Base-by-base conservation (phyloP, 2,888 invertebrate genomes). In the Lepidocyrtoides sp. region DNA sequence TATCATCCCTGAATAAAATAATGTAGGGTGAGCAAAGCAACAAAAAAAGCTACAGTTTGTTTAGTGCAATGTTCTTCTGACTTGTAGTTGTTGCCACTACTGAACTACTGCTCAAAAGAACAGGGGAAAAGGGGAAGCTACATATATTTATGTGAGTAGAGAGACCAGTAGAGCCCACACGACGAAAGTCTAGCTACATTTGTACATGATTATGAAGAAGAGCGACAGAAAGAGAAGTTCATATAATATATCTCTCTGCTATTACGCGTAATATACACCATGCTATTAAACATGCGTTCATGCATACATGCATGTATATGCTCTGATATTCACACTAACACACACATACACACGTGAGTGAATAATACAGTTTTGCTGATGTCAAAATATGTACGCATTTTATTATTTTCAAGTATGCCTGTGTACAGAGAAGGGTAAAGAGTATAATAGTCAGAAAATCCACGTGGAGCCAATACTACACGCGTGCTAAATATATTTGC, bases 91-190 rank as follows among this genome's bases (percentile, higher is more conserved):
- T 51, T 69, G 17, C 79, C 17, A 79, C 79, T 79, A 79, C 79
- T 79, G 79, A 79, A 79, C 79, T 79, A 79, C 79, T 79, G 20
- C 44, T 44, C 2, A 75, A 66, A 36, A n/a, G 32, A 66, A 75
- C 26, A n/a, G 66, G 63, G 66, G 66, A 83, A 60, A 82, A 23
- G 82, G 82, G 82, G 26, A 75, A 51, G 51, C 3, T 60, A 77
- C n/a, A n/a, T n/a, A n/a, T n/a, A n/a, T n/a, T n/a, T n/a, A n/a
- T n/a, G 32, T 57, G 66, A 20, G n/a, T 17, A 63, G 66, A 26
- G 29, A 63, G 3, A 60, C 36, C 12, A 41, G 81, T 3, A 23
- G 36, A 8, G 51, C 48, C 26, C 75, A 12, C 14, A 48, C 48
- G 14, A 48, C n/a, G n/a, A n/a, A n/a, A n/a, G n/a, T n/a, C n/a